Base-by-base conservation (phyloP, 2,888 invertebrate genomes). In the Pristionchus mayeri region DNA sequence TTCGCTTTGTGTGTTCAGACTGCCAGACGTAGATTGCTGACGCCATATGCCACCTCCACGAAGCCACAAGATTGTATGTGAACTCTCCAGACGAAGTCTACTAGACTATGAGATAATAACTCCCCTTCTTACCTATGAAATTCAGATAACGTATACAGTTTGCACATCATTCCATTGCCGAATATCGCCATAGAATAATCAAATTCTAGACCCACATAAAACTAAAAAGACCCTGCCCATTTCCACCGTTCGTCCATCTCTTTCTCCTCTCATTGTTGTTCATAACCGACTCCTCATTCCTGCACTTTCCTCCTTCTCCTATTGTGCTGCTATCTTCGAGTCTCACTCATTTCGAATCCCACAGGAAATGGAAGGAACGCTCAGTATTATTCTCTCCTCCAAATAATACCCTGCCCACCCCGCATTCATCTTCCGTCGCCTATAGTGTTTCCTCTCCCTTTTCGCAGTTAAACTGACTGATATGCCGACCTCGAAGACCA, bases 271-370 rank as follows among this genome's bases (percentile, higher is more conserved):
- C 71, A 40, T 71, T 71, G 37, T 71, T 71, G 24, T 71, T 71
- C 71, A 60, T 60, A 60, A 60, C 60, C 60, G 60, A 60, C 13
- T 16, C 60, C 57, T 11, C 13, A 27, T n/a, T 57, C 60, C n/a
- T n/a, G 60, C 24, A 27, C 60, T 60, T 60, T 60, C n/a, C 57
- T 13, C 21, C 60, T 30, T 11, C 24, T n/a, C 27, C 27, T 60
- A 60, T 60, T 60, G n/a, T 30, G n/a, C 60, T 24, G 60, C 60
- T 60, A 60, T 60, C 30, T 60, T 60, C 27, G 60, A 60, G 9
- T 9, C 0, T 40, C 67, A 37, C 67, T 67, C 67, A 40, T 67
- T 67, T 37, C 37, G 67, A 67, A 67, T 67, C 40, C 67, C 67
- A 7, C 34, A 37, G 37, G 67, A 2, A 2, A 6, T 13, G 30